Percentiles rank a stretch among this genome's conserved stretches.
Conservation (phyloP, 2,113 vertebrate species). For the Brachionichthys hirsutus region DNA sequence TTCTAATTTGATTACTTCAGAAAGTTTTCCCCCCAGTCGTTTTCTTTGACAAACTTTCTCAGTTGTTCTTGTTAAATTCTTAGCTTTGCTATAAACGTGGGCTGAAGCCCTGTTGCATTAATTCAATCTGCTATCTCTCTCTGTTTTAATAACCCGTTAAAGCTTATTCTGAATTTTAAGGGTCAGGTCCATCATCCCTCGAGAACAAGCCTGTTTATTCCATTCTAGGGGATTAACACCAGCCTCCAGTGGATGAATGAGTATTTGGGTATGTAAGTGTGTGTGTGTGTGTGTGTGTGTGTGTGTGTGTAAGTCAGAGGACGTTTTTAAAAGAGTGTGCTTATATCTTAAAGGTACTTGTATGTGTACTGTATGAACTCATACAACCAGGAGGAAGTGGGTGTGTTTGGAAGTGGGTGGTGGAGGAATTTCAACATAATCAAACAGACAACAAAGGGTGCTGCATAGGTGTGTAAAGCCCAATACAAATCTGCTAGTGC, state of each 20-base stretch:
- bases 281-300: too few relatives aligned
- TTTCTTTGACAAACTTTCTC: constrained; percentile 48
- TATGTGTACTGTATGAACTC: too few relatives aligned
- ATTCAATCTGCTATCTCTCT: constrained; percentile 66
- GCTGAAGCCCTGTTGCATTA: constrained; percentile 50
- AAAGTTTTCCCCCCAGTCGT: constrained; percentile 37
- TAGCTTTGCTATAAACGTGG: constrained; percentile 24
- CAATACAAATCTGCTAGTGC: too few relatives aligned
- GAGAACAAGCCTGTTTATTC: constrained; percentile 62
- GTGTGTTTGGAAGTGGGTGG: too few relatives aligned
- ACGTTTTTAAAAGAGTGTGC: not conserved
- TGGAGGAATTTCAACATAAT: too few relatives aligned
- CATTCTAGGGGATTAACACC: constrained; percentile 67
- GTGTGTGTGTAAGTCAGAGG: not conserved
- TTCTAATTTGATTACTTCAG: constrained; percentile 38
- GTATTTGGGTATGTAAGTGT: constrained; percentile 37
- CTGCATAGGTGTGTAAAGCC: too few relatives aligned
- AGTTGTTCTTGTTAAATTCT: constrained; percentile 31
- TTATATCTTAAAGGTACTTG: not conserved
- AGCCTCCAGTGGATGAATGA: constrained; percentile 49
- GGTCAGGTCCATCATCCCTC: constrained; percentile 56
- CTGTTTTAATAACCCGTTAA: constrained; percentile 62
- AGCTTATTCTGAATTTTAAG: constrained; percentile 61
- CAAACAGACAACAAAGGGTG: too few relatives aligned
- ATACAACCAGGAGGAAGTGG: too few relatives aligned